These are phyloP conservation scores for Liasis olivaceus DNA, from an alignment of 2,797 vertebrate species.

Conservation along the genomic window DNA sequence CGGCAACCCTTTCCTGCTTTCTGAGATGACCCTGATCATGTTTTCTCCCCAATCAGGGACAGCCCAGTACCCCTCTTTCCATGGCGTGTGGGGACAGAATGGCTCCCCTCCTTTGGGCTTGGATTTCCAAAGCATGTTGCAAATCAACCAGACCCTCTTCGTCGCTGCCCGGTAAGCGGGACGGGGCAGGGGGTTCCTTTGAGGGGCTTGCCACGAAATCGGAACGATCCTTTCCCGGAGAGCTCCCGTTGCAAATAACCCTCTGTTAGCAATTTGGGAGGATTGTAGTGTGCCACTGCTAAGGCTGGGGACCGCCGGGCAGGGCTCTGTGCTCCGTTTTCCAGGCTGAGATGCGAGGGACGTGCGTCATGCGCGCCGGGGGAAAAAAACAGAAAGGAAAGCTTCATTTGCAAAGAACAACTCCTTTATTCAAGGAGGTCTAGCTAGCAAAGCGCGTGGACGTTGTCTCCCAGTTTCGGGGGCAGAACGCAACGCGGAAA, in stretches of 20 bases:
- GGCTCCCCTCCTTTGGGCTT: slow-evolving; percentile 84
- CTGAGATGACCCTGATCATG: too few relatives aligned
- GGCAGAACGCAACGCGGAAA: neutral
- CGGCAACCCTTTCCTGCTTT: neutral
- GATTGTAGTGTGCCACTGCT: too few relatives aligned
- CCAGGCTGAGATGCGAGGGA: neutral
- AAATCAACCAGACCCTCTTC: slow-evolving; percentile 89
- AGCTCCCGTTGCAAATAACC: neutral
- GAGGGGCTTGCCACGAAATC: neutral
- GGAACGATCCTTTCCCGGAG: neutral
- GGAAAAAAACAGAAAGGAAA: neutral
- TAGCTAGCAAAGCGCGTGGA: neutral
- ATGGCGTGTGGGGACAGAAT: slow-evolving; percentile 86
- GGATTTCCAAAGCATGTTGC: slow-evolving; percentile 92
- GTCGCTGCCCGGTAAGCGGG: slow-evolving; percentile 86
- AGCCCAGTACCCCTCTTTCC: slow-evolving; percentile 81
- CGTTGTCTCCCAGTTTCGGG: neutral
- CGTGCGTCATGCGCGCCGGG: neutral
- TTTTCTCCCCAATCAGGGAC: slow-evolving; percentile 47
- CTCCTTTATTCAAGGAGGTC: neutral
- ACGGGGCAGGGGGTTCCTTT: fast-evolving
- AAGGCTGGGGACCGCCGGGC: too few relatives aligned
- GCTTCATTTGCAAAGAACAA: neutral
- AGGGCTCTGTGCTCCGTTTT: neutral
- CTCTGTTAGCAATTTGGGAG: neutral